phyloP scores from a whole-genome alignment of 2,888 invertebrate species.

The Leptarthrus brevirostris region DNA sequence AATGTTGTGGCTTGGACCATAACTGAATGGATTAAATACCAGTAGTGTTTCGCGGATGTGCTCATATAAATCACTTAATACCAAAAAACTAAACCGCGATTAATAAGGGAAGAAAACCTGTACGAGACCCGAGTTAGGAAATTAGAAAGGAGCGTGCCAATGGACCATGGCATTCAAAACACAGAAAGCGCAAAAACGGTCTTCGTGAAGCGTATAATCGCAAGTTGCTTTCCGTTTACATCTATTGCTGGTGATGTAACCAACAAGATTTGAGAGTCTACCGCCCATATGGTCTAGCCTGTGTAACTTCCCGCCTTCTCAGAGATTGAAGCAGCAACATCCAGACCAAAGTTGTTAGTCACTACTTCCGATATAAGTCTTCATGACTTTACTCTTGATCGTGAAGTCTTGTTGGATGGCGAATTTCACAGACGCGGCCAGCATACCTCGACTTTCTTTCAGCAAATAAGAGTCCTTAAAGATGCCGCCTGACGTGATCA shows the following conservation, averaged over 20 bases:
- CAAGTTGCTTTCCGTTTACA: background rate
- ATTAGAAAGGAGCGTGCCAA: slow-evolving; percentile 41
- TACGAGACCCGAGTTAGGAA: slow-evolving; percentile 10
- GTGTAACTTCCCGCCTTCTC: background rate
- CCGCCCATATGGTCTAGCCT: background rate
- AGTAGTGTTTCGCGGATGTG: background rate
- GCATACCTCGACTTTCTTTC: slow-evolving; percentile 34
- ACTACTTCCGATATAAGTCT: slow-evolving; percentile 5
- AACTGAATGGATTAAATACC: slow-evolving; percentile 22
- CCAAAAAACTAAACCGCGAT: background rate
- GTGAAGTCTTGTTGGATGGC: background rate
- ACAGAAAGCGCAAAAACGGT: slow-evolving; percentile 3
- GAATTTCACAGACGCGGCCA: background rate
- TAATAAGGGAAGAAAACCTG: slow-evolving; percentile 5
- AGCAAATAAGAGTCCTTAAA: background rate
- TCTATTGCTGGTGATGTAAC: slow-evolving; percentile 17
- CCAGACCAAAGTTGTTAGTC: background rate
- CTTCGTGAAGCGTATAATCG: slow-evolving; percentile 12
- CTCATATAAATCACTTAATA: slow-evolving; percentile 16
- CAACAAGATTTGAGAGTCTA: background rate
- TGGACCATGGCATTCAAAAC: slow-evolving; percentile 39
- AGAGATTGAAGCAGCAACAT: background rate
- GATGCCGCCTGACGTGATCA: slow-evolving; percentile 15
- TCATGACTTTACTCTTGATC: slow-evolving; percentile 10
- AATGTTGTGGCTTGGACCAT: background rate